Conservation (phyloP, 2,888 invertebrate species). For the Troglohyphantes excavatus region DNA sequence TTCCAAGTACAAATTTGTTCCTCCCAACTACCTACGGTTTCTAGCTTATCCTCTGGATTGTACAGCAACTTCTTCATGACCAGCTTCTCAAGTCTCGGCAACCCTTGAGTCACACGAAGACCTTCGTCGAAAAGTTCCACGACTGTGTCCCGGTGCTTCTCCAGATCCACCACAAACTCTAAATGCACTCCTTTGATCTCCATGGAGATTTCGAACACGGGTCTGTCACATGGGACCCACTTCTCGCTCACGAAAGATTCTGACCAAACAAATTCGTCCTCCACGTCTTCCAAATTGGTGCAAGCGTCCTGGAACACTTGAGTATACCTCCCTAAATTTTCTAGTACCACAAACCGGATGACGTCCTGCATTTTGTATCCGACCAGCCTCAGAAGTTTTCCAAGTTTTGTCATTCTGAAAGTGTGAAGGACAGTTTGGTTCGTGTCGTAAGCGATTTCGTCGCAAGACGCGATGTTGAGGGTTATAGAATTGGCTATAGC, state of each 20-base stretch:
- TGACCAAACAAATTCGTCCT: constrained; percentile 51
- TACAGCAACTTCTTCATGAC: constrained; percentile 66
- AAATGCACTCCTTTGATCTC: constrained; percentile 54
- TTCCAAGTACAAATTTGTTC: constrained; percentile 45
- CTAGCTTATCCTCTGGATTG: constrained; percentile 60
- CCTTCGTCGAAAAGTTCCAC: constrained; percentile 48
- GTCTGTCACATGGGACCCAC: constrained; percentile 16
- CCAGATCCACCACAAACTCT: constrained; percentile 29
- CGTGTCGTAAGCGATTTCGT: constrained; percentile 45
- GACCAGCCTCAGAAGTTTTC: constrained; percentile 47
- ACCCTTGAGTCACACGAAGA: constrained; percentile 35
- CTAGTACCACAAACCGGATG: constrained; percentile 38
- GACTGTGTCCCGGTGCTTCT: constrained; percentile 38
- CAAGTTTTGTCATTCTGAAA: constrained; percentile 61
- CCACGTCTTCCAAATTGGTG: constrained; percentile 1
- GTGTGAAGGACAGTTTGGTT: constrained; percentile 50
- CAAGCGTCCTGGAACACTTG: constrained; percentile 46
- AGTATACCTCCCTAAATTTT: constrained; percentile 20
- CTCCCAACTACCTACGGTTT: constrained; percentile 47
- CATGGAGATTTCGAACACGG: constrained; percentile 53
- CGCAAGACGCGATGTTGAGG: background rate
- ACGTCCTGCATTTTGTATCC: constrained; percentile 70
- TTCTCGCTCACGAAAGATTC: constrained; percentile 23
- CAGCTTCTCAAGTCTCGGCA: constrained; percentile 47
- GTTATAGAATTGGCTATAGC: constrained; percentile 25